A percentile compares a stretch with the other conserved stretches of the same genome.
These are phyloP conservation scores for Pachycephala philippinensis DNA, from an alignment of 2,113 vertebrate genomes.

Conservation along the genomic window DNA sequence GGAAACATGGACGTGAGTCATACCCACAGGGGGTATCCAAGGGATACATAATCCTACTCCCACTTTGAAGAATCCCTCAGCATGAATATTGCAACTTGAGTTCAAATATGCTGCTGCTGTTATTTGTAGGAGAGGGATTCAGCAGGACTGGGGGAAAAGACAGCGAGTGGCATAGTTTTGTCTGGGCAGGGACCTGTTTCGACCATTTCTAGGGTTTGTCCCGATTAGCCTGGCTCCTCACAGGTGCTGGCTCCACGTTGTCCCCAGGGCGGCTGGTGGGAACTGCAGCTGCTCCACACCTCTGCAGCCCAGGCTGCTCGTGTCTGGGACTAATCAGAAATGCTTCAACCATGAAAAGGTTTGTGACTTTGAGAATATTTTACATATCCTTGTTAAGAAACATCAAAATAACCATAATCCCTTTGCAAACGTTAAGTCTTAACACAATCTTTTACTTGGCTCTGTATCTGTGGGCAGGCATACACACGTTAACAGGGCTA, in stretches of 20 bases:
- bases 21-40: not conserved
- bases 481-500: not conserved
- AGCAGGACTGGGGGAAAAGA: not conserved
- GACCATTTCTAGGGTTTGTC: not conserved
- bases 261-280: not conserved
- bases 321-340: slow-evolving; percentile 42
- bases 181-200: not conserved
- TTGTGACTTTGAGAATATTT: slow-evolving; percentile 57
- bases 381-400: slow-evolving; percentile 41
- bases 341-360: slow-evolving; percentile 39
- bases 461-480: not conserved
- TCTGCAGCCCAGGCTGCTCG: not conserved
- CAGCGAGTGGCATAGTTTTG: accelerated
- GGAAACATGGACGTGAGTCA: not conserved
- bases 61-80: not conserved
- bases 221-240: not conserved
- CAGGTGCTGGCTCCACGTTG: not conserved
- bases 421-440: slow-evolving; percentile 53
- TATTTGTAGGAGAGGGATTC: not conserved
- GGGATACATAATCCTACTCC: not conserved
- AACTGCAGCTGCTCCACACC: not conserved
- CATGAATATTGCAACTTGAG: not conserved
- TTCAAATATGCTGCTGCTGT: not conserved
- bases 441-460: slow-evolving; percentile 44
- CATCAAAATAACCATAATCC: slow-evolving; percentile 42